phyloP scores from a whole-genome alignment of 2,888 invertebrate genomes.

The Apodemia hepburni region DNA sequence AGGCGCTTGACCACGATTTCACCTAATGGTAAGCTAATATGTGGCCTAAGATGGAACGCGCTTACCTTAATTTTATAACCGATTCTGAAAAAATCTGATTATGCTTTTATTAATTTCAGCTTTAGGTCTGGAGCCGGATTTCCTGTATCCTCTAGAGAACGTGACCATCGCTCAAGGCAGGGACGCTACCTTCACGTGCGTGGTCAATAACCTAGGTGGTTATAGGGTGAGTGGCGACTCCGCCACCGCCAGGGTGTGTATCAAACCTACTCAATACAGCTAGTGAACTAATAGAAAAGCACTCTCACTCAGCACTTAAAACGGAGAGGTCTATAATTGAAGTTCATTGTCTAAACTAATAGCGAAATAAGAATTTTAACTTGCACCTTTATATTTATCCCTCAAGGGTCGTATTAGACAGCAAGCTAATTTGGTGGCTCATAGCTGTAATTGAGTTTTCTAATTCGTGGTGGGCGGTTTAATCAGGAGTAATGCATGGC shows the following conservation, averaged over 20 bases:
- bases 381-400: neutral
- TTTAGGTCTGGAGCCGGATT: slow-evolving; percentile 89
- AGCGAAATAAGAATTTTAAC: neutral
- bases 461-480: too few species aligned
- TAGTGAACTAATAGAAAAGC: slow-evolving; percentile 65
- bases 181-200: slow-evolving; percentile 91
- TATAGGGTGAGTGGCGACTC: slow-evolving; percentile 95
- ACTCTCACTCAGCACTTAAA: slow-evolving; percentile 60
- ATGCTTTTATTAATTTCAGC: slow-evolving; percentile 76
- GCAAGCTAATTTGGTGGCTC: too few species aligned
- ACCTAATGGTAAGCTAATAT: too few species aligned
- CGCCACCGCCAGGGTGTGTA: slow-evolving; percentile 93
- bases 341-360: neutral
- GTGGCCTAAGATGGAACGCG: too few species aligned
- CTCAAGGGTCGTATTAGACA: too few species aligned
- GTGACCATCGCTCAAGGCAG: slow-evolving; percentile 91
- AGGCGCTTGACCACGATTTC: too few species aligned
- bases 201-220: slow-evolving; percentile 91
- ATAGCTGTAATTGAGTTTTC: too few species aligned
- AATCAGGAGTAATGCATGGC: too few species aligned
- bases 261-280: slow-evolving; percentile 75
- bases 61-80: too few species aligned
- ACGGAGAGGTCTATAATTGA: slow-evolving; percentile 62
- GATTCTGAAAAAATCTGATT: neutral
- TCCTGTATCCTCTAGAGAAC: slow-evolving; percentile 89